Evolutionary conservation across 2,888 invertebrate species (phyloP).

Genomic region (Zygaena filipendulae): DNA sequence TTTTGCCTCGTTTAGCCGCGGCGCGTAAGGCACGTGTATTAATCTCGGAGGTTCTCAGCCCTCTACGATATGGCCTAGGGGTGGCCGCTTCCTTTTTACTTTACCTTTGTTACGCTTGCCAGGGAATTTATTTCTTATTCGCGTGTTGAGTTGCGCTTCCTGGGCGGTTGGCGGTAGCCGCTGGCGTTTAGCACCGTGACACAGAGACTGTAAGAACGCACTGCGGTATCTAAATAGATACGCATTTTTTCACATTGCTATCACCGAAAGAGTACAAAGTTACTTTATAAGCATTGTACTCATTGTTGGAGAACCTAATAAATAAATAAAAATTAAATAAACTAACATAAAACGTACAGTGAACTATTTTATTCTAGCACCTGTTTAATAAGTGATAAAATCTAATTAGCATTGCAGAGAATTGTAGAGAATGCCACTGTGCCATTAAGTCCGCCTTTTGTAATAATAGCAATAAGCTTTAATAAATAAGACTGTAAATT

Average conservation of each 20-base stretch:
- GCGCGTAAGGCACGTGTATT: conserved; percentile 44
- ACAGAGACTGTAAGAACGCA: conserved; percentile 12
- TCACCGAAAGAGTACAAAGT: not conserved
- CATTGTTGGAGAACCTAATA: no score
- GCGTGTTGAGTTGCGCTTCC: conserved; percentile 63
- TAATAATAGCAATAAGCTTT: no score
- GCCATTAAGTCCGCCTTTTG: no score
- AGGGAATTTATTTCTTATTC: conserved; percentile 64
- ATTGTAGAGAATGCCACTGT: no score
- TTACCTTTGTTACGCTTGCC: conserved; percentile 67
- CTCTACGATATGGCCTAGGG: conserved; percentile 40
- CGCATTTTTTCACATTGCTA: not conserved
- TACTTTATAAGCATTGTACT: no score
- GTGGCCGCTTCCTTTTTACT: conserved; percentile 57
- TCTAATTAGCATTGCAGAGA: no score
- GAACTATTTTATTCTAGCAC: no score
- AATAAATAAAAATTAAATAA: no score
- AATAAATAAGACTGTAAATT: conserved; percentile 5
- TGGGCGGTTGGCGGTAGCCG: conserved; percentile 58
- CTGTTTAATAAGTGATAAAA: no score
- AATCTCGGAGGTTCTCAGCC: conserved; percentile 31
- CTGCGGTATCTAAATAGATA: not conserved
- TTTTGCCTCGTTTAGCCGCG: no score
- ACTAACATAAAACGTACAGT: no score
- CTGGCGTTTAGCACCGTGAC: conserved; percentile 28